Evolutionary conservation across 2,113 vertebrate species (phyloP).

Genomic region (Eptesicus fuscus): DNA sequence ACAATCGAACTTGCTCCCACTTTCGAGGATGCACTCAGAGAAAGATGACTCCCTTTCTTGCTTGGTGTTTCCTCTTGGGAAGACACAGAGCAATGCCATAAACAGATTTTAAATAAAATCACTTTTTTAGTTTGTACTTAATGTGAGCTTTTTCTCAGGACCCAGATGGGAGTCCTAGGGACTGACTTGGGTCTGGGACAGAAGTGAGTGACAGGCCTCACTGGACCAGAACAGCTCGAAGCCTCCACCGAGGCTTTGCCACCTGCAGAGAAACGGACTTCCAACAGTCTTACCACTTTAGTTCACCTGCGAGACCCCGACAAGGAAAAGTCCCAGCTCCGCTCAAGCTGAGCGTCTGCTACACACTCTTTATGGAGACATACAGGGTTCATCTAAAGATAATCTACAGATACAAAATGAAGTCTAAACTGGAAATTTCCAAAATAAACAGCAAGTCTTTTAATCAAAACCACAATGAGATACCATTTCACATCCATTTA

Average conservation of each 20-base stretch:
- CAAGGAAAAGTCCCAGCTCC: neutral
- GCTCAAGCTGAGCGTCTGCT: neutral
- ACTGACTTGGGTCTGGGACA: neutral
- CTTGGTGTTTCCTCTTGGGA: neutral
- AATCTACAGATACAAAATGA: neutral
- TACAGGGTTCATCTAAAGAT: neutral
- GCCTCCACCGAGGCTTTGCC: neutral
- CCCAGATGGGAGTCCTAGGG: neutral
- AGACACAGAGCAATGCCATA: neutral
- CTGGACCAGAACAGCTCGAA: neutral
- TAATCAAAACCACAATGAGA: neutral
- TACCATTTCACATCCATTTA: neutral
- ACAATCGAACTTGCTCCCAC: rapidly evolving
- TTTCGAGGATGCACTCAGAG: neutral
- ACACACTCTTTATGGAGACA: neutral
- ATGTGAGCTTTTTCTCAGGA: neutral
- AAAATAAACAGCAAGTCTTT: neutral
- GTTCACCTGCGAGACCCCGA: neutral
- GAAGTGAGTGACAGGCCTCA: neutral
- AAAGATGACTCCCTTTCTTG: neutral
- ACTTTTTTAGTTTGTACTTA: neutral
- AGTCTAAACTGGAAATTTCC: neutral
- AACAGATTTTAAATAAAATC: neutral
- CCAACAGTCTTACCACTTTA: neutral
- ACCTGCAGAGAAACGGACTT: neutral